phyloP scores from a whole-genome alignment of 1,140 invertebrate genomes.

The Lasioglossum albipes region DNA sequence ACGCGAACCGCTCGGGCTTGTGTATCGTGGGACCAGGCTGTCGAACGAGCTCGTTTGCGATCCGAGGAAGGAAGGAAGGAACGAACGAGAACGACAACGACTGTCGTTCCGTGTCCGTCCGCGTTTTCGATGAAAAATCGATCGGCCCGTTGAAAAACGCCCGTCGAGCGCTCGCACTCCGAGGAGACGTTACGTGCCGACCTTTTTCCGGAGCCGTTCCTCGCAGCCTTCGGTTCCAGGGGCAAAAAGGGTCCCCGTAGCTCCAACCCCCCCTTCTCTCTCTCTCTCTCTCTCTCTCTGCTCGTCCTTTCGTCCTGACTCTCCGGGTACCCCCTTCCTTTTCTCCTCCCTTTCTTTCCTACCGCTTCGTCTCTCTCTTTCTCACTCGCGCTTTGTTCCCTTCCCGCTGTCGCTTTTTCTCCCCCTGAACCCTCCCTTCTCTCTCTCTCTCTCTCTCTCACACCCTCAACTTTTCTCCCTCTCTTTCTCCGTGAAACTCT shows the following conservation, averaged over 20 bases:
- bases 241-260: slow-evolving; percentile 49
- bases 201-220: slow-evolving; percentile 53
- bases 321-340: neutral
- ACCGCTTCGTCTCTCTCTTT: neutral
- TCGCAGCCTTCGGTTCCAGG: slow-evolving; percentile 57
- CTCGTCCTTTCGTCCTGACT: slow-evolving; percentile 11
- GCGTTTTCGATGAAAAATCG: slow-evolving; percentile 63
- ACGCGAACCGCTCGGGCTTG: slow-evolving; percentile 43
- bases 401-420: neutral
- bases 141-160: slow-evolving; percentile 51
- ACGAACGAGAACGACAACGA: slow-evolving; percentile 12
- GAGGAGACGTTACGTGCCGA: slow-evolving; percentile 58
- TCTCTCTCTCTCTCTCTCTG: neutral
- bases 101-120: slow-evolving; percentile 28
- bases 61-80: neutral
- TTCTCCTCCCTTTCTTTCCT: slow-evolving; percentile 4
- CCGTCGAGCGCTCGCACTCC: slow-evolving; percentile 9
- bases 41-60: slow-evolving; percentile 50
- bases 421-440: neutral
- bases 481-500: neutral
- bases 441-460: neutral
- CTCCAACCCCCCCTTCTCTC: neutral
- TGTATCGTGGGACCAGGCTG: slow-evolving; percentile 54
- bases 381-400: neutral
- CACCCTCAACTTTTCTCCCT: neutral